Conservation (phyloP, 1,140 invertebrate species). For the Cecropterus lyciades region DNA sequence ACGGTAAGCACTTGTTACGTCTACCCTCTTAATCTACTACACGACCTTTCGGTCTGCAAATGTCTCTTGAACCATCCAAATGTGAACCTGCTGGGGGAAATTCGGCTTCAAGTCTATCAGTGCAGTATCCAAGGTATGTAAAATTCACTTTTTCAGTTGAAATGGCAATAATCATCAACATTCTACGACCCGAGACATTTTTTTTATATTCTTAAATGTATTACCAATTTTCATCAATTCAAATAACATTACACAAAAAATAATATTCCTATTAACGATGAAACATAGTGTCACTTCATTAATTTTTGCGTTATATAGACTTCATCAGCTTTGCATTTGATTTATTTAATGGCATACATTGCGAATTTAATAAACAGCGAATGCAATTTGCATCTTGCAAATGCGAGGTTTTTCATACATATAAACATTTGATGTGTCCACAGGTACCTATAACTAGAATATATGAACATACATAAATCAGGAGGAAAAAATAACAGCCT, state of each 20-base stretch:
- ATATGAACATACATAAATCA: background rate
- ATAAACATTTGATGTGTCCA: background rate
- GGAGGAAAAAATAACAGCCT: background rate
- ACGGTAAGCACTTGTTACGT: constrained; percentile 65
- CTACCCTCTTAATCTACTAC: background rate
- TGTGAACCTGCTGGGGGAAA: background rate
- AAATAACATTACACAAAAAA: no score
- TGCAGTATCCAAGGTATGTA: constrained; percentile 9
- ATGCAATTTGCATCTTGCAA: constrained; percentile 20
- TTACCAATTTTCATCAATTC: no score
- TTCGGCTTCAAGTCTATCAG: background rate
- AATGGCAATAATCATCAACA: background rate
- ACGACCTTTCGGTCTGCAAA: constrained; percentile 1
- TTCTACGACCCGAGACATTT: no score
- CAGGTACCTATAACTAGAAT: no score
- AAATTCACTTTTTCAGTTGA: background rate
- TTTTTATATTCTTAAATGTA: no score
- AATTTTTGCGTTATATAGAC: constrained; percentile 1
- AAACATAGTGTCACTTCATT: no score
- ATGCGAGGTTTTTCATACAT: constrained; percentile 17
- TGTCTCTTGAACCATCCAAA: background rate
- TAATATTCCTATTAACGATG: no score
- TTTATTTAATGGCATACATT: constrained; percentile 19
- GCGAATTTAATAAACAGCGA: constrained; percentile 31
- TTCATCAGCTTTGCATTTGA: constrained; percentile 16